Evolutionary conservation across 2,797 vertebrate genomes (phyloP), one percentile per base, ranked within the genome.

Genomic region (Todus mexicanus): DNA sequence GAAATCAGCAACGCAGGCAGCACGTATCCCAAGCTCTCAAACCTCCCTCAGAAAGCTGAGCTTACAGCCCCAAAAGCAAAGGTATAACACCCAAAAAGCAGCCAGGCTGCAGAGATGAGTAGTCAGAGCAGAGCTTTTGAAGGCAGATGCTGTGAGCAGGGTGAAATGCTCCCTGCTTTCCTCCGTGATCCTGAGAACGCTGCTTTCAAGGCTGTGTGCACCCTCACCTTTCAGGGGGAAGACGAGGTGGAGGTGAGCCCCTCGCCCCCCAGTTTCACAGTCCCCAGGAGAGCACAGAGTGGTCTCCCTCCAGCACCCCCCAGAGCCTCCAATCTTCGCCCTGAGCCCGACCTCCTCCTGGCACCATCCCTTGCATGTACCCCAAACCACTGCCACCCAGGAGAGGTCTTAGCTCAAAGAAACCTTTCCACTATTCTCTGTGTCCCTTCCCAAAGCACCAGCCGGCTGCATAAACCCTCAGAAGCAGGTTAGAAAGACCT

Each of bases 271-370:
- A 27, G 2, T 14, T 47, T 60, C 47, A 43, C 14, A 60, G 12
- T 7, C 27, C 14, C 5, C 12, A 22, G 5, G 12, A 51, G 1
- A 31, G 11, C 12, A 3, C 0, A 1, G n/a, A 51, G 15, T 7
- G 33, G 6, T 16, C 9, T 31, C 19, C 11, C 9, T 43, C 22
- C 15, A 7, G 16, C 21, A 6, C 40, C 31, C n/a, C 40, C 40
- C 71, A 42, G n/a, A 72, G 22, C 29, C 35, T 54, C 59, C 11
- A 6, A n/a, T n/a, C 20, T 3, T 68, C 16, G n/a, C 53, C 33
- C 47, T 43, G 19, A 79, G 45, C n/a, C 33, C 65, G 13, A 27
- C 7, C 13, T 33, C 17, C 63, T 63, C 15, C 43, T 25, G 35
- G 6, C 33, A 54, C 8, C 57, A 43, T 4, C 64, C 33, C 54